Evolutionary conservation across 2,888 invertebrate species (phyloP), one percentile per base, ranked within the genome.

Genomic region (Argyresthia albistria): DNA sequence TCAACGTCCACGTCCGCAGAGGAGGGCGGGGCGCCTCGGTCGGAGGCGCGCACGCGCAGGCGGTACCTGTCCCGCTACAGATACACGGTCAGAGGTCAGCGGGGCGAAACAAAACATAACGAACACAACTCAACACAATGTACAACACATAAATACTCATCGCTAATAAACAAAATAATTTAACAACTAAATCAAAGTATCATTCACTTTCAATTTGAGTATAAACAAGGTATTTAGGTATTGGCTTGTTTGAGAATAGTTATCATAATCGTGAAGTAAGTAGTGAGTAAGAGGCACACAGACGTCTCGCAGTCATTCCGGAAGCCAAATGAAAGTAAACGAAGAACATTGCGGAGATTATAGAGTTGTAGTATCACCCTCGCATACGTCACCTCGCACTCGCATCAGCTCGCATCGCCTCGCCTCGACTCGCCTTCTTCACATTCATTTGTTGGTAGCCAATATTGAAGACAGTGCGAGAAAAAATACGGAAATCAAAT

Each of bases 1-100:
- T 96, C 95, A 89, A 98, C 97, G 90, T 96, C 96, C 89, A 97
- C 98, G 90, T 96, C 96, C 88, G 97, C 96, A 88, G 92, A 93
- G 88, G 96, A 94, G 82, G 95, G 94, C 83, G 95, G 95, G 82
- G 90, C 92, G 84, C 98, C 98, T 89, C 93, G 92, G 92, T 98
- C 98, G 84, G 95, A 95, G 87, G 98, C 98, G 89, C 95, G 95
- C 86, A 98, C 97, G 90, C 94, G 94, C 89, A 98, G 93, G 82
- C 95, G 95, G 90, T 97, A 97, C 92, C 94, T 95, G 92, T 96
- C 97, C 90, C 96, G 95, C 97, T 97, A 93, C 90, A 90, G 80
- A 91, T 91, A 91, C 90, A 92, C 90, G 91, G 91, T 89, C 90
- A 90, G 89, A 90, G 90, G 90, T 91, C 91, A 90, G 90, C 89